phyloP scores from a whole-genome alignment of 2,797 vertebrate species.

The Crocodylus rhombifer region DNA sequence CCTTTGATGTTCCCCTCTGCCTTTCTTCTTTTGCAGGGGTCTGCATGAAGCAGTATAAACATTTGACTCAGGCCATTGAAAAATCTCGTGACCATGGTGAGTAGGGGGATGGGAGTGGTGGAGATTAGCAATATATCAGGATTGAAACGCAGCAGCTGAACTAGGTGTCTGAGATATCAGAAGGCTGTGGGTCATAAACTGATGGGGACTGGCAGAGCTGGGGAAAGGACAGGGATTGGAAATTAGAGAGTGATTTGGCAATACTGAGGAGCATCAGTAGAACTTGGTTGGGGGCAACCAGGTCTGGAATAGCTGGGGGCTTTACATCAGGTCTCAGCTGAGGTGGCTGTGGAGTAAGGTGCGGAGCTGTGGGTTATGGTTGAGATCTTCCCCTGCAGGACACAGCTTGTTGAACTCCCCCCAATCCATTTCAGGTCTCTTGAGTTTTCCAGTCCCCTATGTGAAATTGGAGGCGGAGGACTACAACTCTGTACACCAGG shows the following conservation, averaged over 20 bases:
- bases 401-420: background rate
- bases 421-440: slow-evolving; percentile 81
- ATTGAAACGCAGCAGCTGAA: too few species aligned
- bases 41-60: slow-evolving; percentile 91
- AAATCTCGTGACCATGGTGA: slow-evolving; percentile 87
- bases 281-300: background rate
- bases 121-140: too few species aligned
- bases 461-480: slow-evolving; percentile 83
- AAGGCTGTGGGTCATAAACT: background rate
- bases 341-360: background rate
- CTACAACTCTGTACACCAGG: slow-evolving; percentile 86
- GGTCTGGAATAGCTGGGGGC: background rate
- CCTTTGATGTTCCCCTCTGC: background rate
- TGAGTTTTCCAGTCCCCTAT: slow-evolving; percentile 82
- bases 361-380: background rate
- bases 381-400: too few species aligned
- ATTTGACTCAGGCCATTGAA: slow-evolving; percentile 81
- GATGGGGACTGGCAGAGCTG: too few species aligned
- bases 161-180: too few species aligned
- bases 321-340: background rate
- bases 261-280: background rate
- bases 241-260: too few species aligned
- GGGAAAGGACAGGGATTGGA: too few species aligned
- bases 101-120: background rate
- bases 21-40: slow-evolving; percentile 81